These are phyloP conservation scores for Hemichromis elongatus DNA, from an alignment of 2,113 vertebrate species.

Conservation along the genomic window DNA sequence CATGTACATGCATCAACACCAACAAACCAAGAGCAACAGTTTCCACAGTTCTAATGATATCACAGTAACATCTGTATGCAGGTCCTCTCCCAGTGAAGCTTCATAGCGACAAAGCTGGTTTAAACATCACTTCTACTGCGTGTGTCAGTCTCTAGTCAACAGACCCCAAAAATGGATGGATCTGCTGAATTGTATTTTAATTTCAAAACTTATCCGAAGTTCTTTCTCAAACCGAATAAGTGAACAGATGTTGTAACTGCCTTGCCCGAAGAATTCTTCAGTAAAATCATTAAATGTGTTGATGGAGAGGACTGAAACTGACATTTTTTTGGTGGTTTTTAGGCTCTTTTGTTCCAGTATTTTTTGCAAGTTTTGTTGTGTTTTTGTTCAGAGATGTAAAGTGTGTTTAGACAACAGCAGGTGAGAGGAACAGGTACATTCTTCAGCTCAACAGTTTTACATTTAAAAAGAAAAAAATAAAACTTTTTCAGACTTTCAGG, in stretches of 20 bases:
- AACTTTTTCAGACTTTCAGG: neutral
- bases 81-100: neutral
- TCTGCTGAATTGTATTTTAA: neutral
- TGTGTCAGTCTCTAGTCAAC: neutral
- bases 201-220: neutral
- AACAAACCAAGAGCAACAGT: neutral
- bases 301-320: neutral
- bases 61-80: conserved; percentile 11
- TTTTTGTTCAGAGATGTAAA: neutral
- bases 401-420: neutral
- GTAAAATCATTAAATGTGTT: neutral
- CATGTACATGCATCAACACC: conserved; percentile 9
- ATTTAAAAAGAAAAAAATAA: neutral
- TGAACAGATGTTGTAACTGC: conserved; percentile 7
- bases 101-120: conserved; percentile 12
- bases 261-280: neutral
- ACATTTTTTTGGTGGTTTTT: neutral
- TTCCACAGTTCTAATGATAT: neutral
- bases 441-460: neutral
- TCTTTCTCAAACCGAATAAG: conserved; percentile 2
- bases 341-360: neutral
- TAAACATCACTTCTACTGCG: neutral
- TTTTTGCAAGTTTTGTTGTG: neutral
- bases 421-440: neutral
- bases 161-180: neutral